Evolutionary conservation across 1,140 invertebrate species (phyloP).

Genomic region (Caenorhabditis remanei): DNA sequence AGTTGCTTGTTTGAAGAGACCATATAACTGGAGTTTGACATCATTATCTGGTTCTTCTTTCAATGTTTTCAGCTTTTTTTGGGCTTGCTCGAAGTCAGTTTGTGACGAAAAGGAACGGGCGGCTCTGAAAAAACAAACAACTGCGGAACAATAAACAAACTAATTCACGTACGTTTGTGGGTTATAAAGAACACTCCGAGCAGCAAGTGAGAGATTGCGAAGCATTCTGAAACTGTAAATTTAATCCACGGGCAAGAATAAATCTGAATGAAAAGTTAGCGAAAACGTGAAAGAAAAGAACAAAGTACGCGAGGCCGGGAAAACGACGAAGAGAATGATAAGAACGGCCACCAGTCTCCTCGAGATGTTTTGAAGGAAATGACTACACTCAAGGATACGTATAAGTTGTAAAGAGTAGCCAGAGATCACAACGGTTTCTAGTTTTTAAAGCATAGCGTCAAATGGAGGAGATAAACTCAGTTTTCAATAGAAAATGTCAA

Average conservation of each 20-base stretch:
- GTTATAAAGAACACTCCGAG: conserved; percentile 17
- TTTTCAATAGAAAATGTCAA: no score
- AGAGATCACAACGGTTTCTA: not conserved
- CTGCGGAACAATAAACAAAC: not conserved
- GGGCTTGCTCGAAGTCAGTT: conserved; percentile 79
- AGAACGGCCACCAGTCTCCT: conserved; percentile 8
- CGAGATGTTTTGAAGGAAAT: not conserved
- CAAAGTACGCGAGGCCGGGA: not conserved
- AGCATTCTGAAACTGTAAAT: not conserved
- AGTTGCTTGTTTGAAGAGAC: conserved; percentile 82
- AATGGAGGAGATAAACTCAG: no score
- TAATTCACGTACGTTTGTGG: not conserved
- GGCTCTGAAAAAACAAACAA: conserved; percentile 57
- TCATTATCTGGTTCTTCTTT: conserved; percentile 81
- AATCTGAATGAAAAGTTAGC: not conserved
- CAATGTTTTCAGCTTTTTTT: conserved; percentile 78
- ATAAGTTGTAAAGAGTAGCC: not conserved
- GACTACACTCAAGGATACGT: conserved; percentile 18
- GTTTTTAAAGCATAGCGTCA: no score
- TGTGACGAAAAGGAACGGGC: conserved; percentile 47
- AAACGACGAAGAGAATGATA: not conserved
- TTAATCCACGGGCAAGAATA: not conserved
- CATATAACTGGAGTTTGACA: conserved; percentile 81
- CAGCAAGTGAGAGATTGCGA: not conserved
- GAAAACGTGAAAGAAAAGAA: not conserved